Base-by-base conservation (phyloP, 2,888 invertebrate species). In the Plusia festucae region DNA sequence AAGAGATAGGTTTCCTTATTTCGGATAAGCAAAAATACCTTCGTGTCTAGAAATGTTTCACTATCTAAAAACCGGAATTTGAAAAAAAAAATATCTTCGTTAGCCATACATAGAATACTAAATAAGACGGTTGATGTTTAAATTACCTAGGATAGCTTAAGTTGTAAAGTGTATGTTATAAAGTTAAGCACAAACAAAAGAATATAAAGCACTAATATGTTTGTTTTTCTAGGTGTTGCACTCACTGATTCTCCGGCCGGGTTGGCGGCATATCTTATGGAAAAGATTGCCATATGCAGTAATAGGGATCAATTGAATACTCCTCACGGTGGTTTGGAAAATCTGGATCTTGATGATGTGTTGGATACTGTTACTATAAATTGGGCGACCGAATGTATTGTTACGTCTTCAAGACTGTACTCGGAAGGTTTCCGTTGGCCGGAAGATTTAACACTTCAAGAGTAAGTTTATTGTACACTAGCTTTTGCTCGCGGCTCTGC, bases 231-330 rank as follows among this genome's bases (percentile, higher is more conserved):
- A 97, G 97, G 98, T 20, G 96, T 96, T 3, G 97, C 95, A 0
- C 85, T 98, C 68, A 93, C 96, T 9, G 97, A 98, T 81, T 97
- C 97, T 0, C 99, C 99, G 0, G 95, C 97, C 0, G 98, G 98
- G 0, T 90, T 99, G 73, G 98, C 98, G 1, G 97, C 97, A 0
- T 99, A 98, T 83, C 96, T 98, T 53, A 92, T 99, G 75, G 99
- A 99, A 86, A 99, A 99, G 91, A 98, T 98, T 88, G 96, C 94
- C 85, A 96, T 84, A 63, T 97, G 91, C 96, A 97, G 91, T 92
- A 97, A 93, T 92, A 97, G 83, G 4, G 88, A 94, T 7, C 95
- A 96, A 80, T 88, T 94, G 22, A 82, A 95, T 22, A 93, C 96
- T 0, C 89, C 92, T 0, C 97, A 97, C 83, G 97, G 97, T 0